A percentile compares a stretch with the other conserved stretches of the same genome.
Evolutionary conservation across 2,888 invertebrate species (phyloP).

Genomic region (Nebria salina): DNA sequence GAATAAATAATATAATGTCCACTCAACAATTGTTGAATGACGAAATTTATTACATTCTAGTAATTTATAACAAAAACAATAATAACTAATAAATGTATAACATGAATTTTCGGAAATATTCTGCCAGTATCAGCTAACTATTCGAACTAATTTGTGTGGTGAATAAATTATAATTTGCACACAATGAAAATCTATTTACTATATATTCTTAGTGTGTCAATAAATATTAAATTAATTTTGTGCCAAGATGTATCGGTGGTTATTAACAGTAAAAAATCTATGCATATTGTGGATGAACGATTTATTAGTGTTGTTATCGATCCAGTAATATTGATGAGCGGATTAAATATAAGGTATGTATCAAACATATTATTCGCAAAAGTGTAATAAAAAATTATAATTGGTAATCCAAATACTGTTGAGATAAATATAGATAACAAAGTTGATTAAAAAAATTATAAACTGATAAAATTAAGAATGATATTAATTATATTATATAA

Average conservation of each 20-base stretch:
- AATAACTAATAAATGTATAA: background rate
- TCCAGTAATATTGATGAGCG: conserved; percentile 70
- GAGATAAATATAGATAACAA: background rate
- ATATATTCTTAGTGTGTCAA: conserved; percentile 16
- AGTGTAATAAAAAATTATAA: background rate
- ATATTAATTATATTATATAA: background rate
- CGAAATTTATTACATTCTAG: background rate
- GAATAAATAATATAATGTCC: background rate
- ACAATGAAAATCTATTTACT: background rate
- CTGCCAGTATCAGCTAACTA: background rate
- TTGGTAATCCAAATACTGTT: background rate
- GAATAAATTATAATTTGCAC: background rate
- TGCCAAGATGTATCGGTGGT: conserved; percentile 67
- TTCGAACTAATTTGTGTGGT: background rate
- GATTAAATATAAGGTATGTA: conserved; percentile 62
- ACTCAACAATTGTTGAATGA: background rate
- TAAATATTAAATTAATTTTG: conserved; percentile 41
- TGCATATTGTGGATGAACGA: conserved; percentile 73
- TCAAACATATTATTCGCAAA: conserved; percentile 12
- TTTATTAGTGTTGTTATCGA: conserved; percentile 80
- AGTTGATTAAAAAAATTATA: background rate
- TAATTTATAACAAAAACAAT: background rate
- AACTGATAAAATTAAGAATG: background rate
- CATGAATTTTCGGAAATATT: background rate
- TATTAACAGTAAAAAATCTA: conserved; percentile 70